These are phyloP conservation scores for Neoaliturus tenellus DNA, from an alignment of 2,888 invertebrate species.

Conservation along the genomic window DNA sequence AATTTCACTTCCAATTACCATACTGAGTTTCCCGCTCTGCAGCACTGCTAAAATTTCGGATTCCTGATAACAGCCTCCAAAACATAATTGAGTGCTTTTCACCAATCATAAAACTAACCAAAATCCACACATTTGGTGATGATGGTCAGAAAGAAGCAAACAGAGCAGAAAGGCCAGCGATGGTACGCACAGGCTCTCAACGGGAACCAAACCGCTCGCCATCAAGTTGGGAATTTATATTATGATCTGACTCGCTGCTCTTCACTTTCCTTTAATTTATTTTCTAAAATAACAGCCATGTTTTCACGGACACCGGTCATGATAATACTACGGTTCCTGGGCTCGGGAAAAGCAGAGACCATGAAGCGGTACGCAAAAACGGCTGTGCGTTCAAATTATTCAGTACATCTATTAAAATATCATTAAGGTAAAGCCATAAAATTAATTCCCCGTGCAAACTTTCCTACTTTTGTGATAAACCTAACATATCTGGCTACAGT, in stretches of 20 bases:
- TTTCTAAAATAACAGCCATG: neutral
- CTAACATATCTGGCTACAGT: no score
- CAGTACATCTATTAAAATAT: no score
- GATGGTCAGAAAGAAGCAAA: neutral
- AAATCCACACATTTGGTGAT: neutral
- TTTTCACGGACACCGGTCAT: neutral
- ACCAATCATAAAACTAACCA: neutral
- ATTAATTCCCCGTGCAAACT: no score
- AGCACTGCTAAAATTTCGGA: no score
- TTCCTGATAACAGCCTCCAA: neutral
- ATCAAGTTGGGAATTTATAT: neutral
- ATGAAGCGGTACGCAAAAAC: neutral
- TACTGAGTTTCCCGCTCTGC: no score
- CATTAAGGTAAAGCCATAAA: no score
- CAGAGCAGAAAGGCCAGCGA: constrained; percentile 9
- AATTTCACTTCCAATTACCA: no score
- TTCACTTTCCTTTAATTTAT: constrained; percentile 4
- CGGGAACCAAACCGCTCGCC: neutral
- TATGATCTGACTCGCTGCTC: neutral
- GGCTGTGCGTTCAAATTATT: no score
- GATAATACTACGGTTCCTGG: neutral
- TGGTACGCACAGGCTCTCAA: neutral
- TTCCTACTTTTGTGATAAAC: no score
- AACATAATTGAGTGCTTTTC: neutral
- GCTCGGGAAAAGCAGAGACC: neutral